Conservation (phyloP, 2,888 invertebrate species). For the Xestobium rufovillosum region DNA sequence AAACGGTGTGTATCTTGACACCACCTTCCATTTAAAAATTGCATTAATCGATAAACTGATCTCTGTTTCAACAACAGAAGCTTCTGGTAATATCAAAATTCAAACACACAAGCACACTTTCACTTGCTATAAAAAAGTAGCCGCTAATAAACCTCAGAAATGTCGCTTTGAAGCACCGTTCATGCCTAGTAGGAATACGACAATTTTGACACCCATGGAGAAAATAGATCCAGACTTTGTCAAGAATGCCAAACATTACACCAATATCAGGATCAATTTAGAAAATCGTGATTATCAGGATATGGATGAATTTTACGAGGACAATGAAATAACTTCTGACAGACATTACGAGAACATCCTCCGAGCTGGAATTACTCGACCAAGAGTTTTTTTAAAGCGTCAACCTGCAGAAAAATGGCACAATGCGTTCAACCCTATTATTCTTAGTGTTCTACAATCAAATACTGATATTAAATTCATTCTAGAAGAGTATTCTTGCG, state of each 20-base stretch:
- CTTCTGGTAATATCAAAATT: constrained; percentile 27
- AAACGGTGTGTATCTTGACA: too few relatives aligned
- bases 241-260: constrained; percentile 13
- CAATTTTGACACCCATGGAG: constrained; percentile 23
- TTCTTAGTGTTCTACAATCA: constrained; percentile 31
- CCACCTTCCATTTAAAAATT: too few relatives aligned
- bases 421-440: constrained; percentile 39
- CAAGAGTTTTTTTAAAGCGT: constrained; percentile 34
- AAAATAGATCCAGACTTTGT: constrained; percentile 13
- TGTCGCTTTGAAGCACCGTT: constrained; percentile 33
- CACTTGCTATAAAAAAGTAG: constrained; percentile 25
- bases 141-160: constrained; percentile 17
- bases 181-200: constrained; percentile 23
- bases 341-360: constrained; percentile 27
- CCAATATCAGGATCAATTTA: constrained; percentile 13
- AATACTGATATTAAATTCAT: constrained; percentile 40
- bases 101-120: constrained; percentile 29
- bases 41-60: constrained; percentile 26
- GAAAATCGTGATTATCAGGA: constrained; percentile 19
- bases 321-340: constrained; percentile 25
- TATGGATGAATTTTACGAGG: constrained; percentile 19
- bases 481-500: constrained; percentile 39
- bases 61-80: constrained; percentile 22
- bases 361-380: constrained; percentile 25
- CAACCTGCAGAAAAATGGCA: constrained; percentile 36